Conservation (phyloP, 2,888 invertebrate species). For the Erebia palarica region DNA sequence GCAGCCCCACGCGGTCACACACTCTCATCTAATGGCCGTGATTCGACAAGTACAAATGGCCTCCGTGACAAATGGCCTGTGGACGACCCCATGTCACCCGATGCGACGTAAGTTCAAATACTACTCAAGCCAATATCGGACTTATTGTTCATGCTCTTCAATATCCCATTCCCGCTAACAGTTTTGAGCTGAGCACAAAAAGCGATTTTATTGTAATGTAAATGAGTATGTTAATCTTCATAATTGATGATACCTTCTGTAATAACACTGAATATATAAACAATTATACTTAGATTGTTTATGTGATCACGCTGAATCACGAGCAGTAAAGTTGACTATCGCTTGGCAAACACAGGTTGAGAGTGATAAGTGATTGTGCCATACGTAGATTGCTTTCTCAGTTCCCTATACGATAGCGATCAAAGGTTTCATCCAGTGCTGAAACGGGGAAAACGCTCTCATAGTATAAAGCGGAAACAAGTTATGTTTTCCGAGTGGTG, state of each 20-base stretch:
- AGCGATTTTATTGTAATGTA: conserved; percentile 44
- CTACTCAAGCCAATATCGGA: conserved; percentile 64
- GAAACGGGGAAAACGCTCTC: conserved; percentile 59
- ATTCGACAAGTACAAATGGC: conserved; percentile 84
- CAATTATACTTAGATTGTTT: conserved; percentile 40
- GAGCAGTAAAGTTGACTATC: conserved; percentile 54
- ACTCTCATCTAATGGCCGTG: conserved; percentile 81
- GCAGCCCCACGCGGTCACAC: conserved; percentile 79
- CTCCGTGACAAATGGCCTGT: conserved; percentile 80
- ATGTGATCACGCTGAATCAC: conserved; percentile 42
- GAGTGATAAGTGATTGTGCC: conserved; percentile 65
- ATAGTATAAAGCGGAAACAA: conserved; percentile 51
- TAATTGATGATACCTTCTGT: conserved; percentile 46
- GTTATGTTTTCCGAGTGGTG: conserved; percentile 60
- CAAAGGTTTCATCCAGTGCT: conserved; percentile 62
- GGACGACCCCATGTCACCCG: conserved; percentile 73
- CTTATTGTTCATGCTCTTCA: conserved; percentile 56
- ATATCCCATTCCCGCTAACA: conserved; percentile 43
- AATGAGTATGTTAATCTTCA: conserved; percentile 48
- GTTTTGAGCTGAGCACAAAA: conserved; percentile 43
- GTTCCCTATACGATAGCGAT: conserved; percentile 68
- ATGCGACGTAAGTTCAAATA: conserved; percentile 68
- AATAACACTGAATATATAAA: conserved; percentile 41
- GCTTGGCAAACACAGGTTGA: conserved; percentile 45
- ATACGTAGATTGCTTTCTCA: conserved; percentile 70